These are phyloP conservation scores for Drosophila vallismaia DNA, from an alignment of 2,888 invertebrate genomes.

Conservation along the genomic window DNA sequence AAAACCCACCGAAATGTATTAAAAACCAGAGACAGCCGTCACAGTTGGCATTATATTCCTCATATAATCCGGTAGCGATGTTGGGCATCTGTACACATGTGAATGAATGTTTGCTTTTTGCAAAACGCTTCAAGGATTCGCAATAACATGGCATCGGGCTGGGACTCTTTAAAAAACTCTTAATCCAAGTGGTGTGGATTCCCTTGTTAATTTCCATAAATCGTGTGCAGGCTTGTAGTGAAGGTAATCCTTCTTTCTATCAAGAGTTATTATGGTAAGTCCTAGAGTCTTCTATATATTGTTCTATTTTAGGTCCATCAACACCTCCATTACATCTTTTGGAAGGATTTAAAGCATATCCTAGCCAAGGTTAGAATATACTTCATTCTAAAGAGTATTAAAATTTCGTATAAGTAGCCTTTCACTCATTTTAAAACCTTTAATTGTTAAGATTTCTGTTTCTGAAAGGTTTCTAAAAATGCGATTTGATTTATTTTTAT, in stretches of 20 bases:
- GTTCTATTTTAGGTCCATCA: not conserved
- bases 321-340: not conserved
- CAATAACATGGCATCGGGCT: conserved; percentile 54
- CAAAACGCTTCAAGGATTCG: conserved; percentile 63
- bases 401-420: not conserved
- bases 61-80: conserved; percentile 76
- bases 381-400: not conserved
- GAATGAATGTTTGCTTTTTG: conserved; percentile 77
- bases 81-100: conserved; percentile 56
- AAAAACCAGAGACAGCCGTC: conserved; percentile 49
- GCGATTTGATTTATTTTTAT: conserved; percentile 77
- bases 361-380: not conserved
- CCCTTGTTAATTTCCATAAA: conserved; percentile 50
- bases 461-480: conserved; percentile 64
- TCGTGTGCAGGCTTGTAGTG: not conserved
- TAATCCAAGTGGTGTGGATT: conserved; percentile 15
- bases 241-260: no score
- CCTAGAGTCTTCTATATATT: not conserved
- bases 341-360: not conserved
- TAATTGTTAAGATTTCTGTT: not conserved
- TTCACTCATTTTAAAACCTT: no score
- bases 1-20: conserved; percentile 9
- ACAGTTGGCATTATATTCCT: conserved; percentile 70
- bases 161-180: conserved; percentile 11
- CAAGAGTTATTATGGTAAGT: not conserved